Evolutionary conservation across 1,140 invertebrate species (phyloP).

Genomic region (Propsilocerus akamusi): DNA sequence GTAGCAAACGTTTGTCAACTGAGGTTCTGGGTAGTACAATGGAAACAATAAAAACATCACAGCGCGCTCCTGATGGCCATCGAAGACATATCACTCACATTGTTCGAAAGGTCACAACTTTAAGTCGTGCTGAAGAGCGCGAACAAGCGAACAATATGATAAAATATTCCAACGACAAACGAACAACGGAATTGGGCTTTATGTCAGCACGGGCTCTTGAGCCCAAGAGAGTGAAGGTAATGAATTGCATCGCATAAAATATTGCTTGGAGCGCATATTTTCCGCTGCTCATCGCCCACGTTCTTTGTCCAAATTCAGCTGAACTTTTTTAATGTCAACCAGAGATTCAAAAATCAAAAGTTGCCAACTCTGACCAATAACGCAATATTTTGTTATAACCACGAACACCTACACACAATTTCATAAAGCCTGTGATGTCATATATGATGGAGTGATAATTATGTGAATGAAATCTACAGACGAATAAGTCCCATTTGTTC

Average conservation of each 20-base stretch:
- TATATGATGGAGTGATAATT: not conserved
- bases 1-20: conserved; percentile 62
- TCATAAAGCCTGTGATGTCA: not conserved
- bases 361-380: too few relatives aligned
- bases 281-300: not conserved
- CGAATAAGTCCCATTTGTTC: not conserved
- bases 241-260: conserved; percentile 6
- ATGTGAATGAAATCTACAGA: not conserved
- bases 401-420: too few relatives aligned
- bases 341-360: too few relatives aligned
- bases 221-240: conserved; percentile 39
- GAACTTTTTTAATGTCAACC: not conserved
- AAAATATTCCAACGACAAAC: conserved; percentile 19
- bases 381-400: too few relatives aligned
- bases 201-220: conserved; percentile 16
- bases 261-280: not conserved
- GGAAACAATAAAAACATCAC: conserved; percentile 61
- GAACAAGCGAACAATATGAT: conserved; percentile 49
- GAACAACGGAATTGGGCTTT: conserved; percentile 18
- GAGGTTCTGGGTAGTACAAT: conserved; percentile 66
- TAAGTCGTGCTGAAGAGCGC: conserved; percentile 71
- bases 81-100: conserved; percentile 70
- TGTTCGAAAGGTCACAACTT: conserved; percentile 73
- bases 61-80: conserved; percentile 49
- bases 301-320: not conserved